These are phyloP conservation scores for Siderastrea radians DNA, from an alignment of 92 coral and sea anemone species.

Conservation along the genomic window DNA sequence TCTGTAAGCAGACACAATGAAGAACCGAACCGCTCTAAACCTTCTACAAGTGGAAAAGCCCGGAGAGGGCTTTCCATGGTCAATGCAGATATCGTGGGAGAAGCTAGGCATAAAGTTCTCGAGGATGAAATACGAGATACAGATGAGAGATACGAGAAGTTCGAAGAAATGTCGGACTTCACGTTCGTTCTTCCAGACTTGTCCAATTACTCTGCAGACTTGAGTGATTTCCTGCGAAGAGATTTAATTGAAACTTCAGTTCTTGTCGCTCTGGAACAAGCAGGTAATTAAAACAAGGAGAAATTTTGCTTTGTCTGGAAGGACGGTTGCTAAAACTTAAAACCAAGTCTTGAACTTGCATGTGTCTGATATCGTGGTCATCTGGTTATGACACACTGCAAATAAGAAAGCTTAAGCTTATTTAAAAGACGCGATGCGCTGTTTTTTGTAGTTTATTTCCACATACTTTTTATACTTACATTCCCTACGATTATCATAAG, in stretches of 20 bases:
- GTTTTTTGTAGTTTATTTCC: too few species aligned
- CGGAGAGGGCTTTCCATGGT: constrained; percentile 94
- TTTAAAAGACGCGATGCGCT: too few species aligned
- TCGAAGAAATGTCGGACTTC: constrained; percentile 82
- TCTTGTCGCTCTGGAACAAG: constrained; percentile 87
- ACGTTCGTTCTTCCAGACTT: constrained; percentile 95
- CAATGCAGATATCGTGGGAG: constrained; percentile 87
- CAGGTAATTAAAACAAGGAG: constrained; percentile 65
- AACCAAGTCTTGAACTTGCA: neutral
- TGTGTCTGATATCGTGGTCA: too few species aligned
- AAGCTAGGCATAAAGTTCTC: constrained; percentile 86
- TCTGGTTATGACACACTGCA: too few species aligned
- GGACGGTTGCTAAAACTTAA: neutral
- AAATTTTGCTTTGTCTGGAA: neutral
- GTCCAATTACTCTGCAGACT: constrained; percentile 75
- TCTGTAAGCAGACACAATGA: constrained; percentile 7
- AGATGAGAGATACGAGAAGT: constrained; percentile 75
- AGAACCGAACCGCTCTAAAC: constrained; percentile 1
- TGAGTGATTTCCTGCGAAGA: constrained; percentile 82
- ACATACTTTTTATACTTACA: neutral
- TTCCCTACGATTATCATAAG: neutral
- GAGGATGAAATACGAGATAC: constrained; percentile 70
- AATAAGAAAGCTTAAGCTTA: too few species aligned
- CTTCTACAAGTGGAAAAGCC: constrained; percentile 64
- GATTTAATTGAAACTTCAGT: constrained; percentile 95